Evolutionary conservation across 2,888 invertebrate genomes (phyloP).

Genomic region (Drosophila quinaria): DNA sequence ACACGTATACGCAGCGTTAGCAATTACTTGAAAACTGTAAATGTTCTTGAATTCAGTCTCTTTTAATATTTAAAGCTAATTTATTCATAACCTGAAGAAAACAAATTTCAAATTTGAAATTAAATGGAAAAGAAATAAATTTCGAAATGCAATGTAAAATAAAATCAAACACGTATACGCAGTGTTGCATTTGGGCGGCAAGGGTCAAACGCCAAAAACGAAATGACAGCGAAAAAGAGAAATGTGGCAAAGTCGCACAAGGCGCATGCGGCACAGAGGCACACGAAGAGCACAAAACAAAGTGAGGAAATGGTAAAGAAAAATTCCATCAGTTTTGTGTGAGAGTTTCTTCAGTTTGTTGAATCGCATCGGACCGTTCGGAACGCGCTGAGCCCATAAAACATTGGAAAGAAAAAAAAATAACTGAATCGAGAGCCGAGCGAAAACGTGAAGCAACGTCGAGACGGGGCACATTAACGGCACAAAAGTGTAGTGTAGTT

Average conservation of each 20-base stretch:
- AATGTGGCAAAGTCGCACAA: constrained; percentile 6
- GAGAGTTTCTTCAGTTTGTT: constrained; percentile 72
- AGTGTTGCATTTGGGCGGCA: constrained; percentile 65
- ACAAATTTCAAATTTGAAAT: not conserved
- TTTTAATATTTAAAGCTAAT: not conserved
- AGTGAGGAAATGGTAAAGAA: constrained; percentile 15
- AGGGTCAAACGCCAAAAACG: constrained; percentile 3
- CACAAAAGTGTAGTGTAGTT: constrained; percentile 73
- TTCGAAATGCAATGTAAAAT: not conserved
- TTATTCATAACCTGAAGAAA: not conserved
- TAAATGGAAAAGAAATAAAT: not conserved
- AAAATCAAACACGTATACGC: constrained; percentile 52
- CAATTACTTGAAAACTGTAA: not conserved
- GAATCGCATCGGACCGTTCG: constrained; percentile 75
- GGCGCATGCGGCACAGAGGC: constrained; percentile 60
- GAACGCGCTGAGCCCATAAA: constrained; percentile 57
- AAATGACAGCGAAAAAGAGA: constrained; percentile 61
- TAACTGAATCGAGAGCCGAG: constrained; percentile 25
- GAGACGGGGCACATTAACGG: constrained; percentile 62
- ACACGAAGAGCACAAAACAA: constrained; percentile 9
- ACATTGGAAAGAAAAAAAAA: constrained; percentile 22
- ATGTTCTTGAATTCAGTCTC: not conserved
- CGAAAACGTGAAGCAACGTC: constrained; percentile 49
- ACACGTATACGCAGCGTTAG: not conserved
- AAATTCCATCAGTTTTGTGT: constrained; percentile 57